These are phyloP conservation scores for Hippasteria phrygiana DNA, from an alignment of 53 echinoderm and acorn worm genomes.

Conservation along the genomic window DNA sequence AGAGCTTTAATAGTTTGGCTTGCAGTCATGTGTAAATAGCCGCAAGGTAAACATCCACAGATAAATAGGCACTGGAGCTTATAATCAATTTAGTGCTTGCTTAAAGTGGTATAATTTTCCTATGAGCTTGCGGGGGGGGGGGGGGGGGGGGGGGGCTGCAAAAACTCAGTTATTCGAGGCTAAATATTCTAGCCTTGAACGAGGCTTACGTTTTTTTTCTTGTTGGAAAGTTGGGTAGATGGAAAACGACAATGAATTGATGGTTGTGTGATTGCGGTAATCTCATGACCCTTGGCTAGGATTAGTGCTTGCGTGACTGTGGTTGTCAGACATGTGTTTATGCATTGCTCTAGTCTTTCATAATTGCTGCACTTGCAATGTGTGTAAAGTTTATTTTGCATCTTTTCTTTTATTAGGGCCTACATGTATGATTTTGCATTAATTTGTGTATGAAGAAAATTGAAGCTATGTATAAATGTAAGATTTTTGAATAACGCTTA, in stretches of 20 bases:
- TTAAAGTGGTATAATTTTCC: too few species aligned
- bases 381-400: too few species aligned
- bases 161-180: too few species aligned
- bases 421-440: too few species aligned
- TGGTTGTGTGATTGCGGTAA: neutral
- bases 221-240: too few species aligned
- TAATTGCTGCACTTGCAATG: neutral
- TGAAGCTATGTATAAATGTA: too few species aligned
- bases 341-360: neutral
- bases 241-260: neutral
- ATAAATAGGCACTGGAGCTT: neutral
- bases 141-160: too few species aligned
- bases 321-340: neutral
- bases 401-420: too few species aligned
- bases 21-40: neutral
- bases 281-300: constrained; percentile 21
- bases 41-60: neutral
- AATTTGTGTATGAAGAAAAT: too few species aligned
- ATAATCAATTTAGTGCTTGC: neutral
- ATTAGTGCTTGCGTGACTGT: constrained; percentile 49
- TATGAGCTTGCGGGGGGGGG: too few species aligned
- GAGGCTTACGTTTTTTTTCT: neutral
- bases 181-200: neutral
- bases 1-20: neutral
- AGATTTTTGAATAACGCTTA: too few species aligned